phyloP scores from a whole-genome alignment of 1,140 invertebrate genomes.

The Tachypleus tridentatus region DNA sequence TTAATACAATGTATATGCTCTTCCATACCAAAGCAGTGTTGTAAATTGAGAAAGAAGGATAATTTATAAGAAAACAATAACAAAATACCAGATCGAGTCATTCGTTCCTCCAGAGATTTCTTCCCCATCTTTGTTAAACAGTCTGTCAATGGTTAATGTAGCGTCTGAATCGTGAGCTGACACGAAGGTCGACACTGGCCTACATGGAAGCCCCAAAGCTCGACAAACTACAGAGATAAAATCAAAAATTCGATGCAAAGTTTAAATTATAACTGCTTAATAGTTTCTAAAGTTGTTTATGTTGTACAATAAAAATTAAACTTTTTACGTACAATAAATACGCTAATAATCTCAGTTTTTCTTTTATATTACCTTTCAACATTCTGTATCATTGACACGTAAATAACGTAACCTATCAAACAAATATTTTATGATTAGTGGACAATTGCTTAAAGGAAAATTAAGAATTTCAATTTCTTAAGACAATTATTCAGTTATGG shows the following conservation, averaged over 20 bases:
- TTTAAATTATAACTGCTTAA: background rate
- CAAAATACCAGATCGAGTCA: conserved; percentile 8
- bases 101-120: conserved; percentile 12
- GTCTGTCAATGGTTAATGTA: conserved; percentile 76
- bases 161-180: conserved; percentile 82
- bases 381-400: background rate
- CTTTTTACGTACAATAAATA: background rate
- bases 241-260: background rate
- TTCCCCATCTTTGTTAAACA: conserved; percentile 61
- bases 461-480: too few species aligned
- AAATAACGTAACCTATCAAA: background rate
- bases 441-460: too few species aligned
- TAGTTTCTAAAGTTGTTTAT: too few species aligned
- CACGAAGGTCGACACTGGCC: conserved; percentile 69
- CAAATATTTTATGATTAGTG: background rate
- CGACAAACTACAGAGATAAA: conserved; percentile 52
- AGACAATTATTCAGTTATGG: too few species aligned
- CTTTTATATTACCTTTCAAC: background rate
- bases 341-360: background rate
- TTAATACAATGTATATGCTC: too few species aligned
- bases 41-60: background rate
- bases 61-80: background rate
- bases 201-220: conserved; percentile 66
- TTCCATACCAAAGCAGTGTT: background rate
- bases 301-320: too few species aligned